Evolutionary conservation across 2,797 vertebrate species (phyloP).

Genomic region (Eulemur albifrons): DNA sequence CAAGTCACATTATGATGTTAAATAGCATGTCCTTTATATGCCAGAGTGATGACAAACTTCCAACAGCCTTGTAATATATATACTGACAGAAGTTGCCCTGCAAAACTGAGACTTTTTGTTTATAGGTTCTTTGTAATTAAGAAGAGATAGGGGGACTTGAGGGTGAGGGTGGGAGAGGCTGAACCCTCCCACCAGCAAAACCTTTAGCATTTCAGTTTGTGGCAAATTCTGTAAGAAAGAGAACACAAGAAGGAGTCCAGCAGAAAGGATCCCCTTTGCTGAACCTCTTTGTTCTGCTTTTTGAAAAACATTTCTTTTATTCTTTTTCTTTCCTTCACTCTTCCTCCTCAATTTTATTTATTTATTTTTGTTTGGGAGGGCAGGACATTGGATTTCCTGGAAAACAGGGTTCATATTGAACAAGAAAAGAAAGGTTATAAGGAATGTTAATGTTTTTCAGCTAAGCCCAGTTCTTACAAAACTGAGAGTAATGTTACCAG

Average conservation of each 20-base stretch:
- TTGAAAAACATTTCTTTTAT: neutral
- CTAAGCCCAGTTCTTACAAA: neutral
- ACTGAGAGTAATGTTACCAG: neutral
- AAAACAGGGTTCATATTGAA: neutral
- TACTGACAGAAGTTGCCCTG: too few species aligned
- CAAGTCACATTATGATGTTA: neutral
- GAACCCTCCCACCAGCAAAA: neutral
- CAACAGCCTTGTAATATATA: neutral
- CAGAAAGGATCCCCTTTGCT: neutral
- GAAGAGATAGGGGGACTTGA: neutral
- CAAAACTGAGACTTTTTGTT: neutral
- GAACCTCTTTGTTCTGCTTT: neutral
- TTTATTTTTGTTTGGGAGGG: neutral
- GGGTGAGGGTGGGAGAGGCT: neutral
- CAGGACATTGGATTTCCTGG: neutral
- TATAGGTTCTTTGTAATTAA: neutral
- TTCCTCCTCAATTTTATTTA: neutral
- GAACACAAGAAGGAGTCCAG: neutral
- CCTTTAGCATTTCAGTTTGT: neutral
- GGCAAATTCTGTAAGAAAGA: neutral
- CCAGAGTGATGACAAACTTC: neutral
- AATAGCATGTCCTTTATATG: neutral
- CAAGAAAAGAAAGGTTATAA: neutral
- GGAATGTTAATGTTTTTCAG: neutral
- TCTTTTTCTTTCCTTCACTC: neutral